Percentiles rank a stretch among this genome's conserved stretches.
These are phyloP conservation scores for Hyposmocoma kahamanoa DNA, from an alignment of 1,140 invertebrate genomes.

Conservation along the genomic window DNA sequence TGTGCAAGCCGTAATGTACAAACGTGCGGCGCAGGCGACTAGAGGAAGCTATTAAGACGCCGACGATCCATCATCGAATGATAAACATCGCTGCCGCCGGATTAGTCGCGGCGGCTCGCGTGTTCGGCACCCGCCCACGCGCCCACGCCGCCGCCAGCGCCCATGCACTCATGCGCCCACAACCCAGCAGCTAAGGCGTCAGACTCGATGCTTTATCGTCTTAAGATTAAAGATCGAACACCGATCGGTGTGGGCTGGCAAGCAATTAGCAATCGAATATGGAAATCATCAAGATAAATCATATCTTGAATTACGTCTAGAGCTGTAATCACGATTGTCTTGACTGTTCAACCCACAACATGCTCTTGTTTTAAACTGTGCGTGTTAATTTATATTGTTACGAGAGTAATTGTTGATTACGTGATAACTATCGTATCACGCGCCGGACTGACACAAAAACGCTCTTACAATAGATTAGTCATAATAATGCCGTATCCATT, in stretches of 20 bases:
- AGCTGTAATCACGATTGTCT: too few species aligned
- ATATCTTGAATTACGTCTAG: too few species aligned
- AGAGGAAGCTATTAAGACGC: conserved; percentile 32
- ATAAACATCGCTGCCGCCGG: conserved; percentile 46
- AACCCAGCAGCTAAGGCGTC: not conserved
- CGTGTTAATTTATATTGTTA: too few species aligned
- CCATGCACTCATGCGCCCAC: not conserved
- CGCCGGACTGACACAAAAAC: too few species aligned
- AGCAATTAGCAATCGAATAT: conserved; percentile 4
- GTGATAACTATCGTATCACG: too few species aligned
- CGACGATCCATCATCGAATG: conserved; percentile 45
- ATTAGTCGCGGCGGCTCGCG: conserved; percentile 33
- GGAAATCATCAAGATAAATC: conserved; percentile 1
- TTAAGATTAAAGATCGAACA: not conserved
- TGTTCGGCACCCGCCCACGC: conserved; percentile 30
- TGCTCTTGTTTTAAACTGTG: too few species aligned
- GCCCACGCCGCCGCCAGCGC: conserved; percentile 11
- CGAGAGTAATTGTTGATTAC: too few species aligned
- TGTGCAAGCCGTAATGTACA: not conserved
- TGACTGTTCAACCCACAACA: too few species aligned
- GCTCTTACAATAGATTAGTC: too few species aligned
- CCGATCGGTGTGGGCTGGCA: not conserved
- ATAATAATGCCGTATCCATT: conserved; percentile 4
- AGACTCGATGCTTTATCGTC: not conserved
- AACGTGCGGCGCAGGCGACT: conserved; percentile 7